phyloP scores from a whole-genome alignment of 2,888 invertebrate genomes.

The Drosophila mimica region DNA sequence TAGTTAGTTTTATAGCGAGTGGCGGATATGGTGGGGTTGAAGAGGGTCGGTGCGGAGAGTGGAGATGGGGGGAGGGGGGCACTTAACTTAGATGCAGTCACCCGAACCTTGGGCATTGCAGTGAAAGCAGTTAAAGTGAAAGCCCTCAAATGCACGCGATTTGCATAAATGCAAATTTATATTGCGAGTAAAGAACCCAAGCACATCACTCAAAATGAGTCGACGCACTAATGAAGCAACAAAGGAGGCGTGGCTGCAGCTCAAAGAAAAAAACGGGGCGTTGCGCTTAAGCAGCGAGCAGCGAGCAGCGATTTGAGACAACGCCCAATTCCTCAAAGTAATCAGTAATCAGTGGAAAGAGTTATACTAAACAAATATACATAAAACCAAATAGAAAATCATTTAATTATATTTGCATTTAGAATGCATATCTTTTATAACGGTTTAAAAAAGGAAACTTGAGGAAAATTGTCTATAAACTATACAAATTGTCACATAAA shows the following conservation, averaged over 20 bases:
- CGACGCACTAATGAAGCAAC: conserved; percentile 69
- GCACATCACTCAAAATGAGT: conserved; percentile 57
- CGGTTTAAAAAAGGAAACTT: too few species aligned
- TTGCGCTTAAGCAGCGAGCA: conserved; percentile 39
- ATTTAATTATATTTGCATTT: not conserved
- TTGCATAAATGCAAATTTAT: conserved; percentile 71
- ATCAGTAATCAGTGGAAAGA: not conserved
- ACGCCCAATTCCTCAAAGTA: conserved; percentile 16
- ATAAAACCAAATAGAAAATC: not conserved
- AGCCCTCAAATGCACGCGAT: conserved; percentile 58
- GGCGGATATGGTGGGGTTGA: not conserved
- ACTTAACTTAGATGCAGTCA: conserved; percentile 40
- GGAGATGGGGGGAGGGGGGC: not conserved
- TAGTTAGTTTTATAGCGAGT: conserved; percentile 48
- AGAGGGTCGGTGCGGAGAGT: too few species aligned
- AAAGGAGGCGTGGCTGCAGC: conserved; percentile 49
- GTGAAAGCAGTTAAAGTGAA: conserved; percentile 66
- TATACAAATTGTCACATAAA: too few species aligned
- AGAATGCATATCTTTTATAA: too few species aligned
- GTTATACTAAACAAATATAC: not conserved
- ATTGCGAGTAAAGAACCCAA: conserved; percentile 24
- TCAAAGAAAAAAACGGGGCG: conserved; percentile 25
- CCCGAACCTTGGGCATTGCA: conserved; percentile 30
- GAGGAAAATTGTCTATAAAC: too few species aligned
- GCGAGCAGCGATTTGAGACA: conserved; percentile 39